Conservation (phyloP, 2,113 vertebrate genomes). For the Pelecanoides urinatrix region DNA sequence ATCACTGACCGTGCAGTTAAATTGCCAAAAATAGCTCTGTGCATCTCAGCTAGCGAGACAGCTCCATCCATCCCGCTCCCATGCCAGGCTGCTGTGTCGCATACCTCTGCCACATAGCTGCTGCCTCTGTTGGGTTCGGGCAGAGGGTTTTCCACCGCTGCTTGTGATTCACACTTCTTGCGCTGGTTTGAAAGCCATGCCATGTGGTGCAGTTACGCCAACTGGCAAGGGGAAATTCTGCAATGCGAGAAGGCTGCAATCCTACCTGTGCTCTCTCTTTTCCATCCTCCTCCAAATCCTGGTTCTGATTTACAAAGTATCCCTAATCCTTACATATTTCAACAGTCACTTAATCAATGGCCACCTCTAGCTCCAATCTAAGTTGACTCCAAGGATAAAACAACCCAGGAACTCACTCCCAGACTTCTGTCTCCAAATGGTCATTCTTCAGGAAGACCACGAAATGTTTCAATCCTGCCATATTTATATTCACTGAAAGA, state of each 20-base stretch:
- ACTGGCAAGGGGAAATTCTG: background rate
- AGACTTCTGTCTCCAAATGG: background rate
- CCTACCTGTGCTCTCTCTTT: background rate
- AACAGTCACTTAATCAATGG: background rate
- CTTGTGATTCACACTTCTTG: background rate
- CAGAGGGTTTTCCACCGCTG: background rate
- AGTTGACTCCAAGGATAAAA: background rate
- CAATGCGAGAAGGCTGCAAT: background rate
- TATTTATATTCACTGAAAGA: background rate
- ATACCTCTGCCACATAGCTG: background rate
- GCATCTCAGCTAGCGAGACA: background rate
- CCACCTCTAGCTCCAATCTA: background rate
- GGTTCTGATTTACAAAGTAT: background rate
- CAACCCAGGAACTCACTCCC: background rate
- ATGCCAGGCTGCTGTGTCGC: background rate
- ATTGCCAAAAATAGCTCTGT: background rate
- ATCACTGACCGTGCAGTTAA: background rate
- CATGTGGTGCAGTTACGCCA: background rate
- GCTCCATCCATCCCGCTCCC: background rate
- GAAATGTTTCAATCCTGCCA: background rate
- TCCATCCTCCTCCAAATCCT: background rate
- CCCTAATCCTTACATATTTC: background rate
- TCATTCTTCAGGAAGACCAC: background rate
- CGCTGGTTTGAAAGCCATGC: background rate
- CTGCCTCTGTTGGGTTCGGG: accelerated